A percentile compares a stretch with the other conserved stretches of the same genome.
These are phyloP conservation scores for Cygnus atratus DNA, from an alignment of 2,113 vertebrate genomes.

Conservation along the genomic window DNA sequence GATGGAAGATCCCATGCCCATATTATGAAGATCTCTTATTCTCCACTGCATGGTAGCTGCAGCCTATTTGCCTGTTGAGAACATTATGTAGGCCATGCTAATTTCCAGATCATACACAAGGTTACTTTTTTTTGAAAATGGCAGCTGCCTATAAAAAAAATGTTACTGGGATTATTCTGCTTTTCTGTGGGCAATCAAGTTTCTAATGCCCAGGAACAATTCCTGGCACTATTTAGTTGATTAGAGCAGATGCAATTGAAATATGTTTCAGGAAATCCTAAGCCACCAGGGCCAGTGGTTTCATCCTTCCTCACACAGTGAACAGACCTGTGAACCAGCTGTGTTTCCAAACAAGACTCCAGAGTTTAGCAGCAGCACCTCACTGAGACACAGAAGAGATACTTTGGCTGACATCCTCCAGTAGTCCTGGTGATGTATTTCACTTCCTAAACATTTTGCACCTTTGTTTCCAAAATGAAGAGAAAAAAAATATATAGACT, in stretches of 20 bases:
- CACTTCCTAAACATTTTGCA: not conserved
- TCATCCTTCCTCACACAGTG: not conserved
- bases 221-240: not conserved
- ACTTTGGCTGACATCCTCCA: not conserved
- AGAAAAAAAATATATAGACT: not conserved
- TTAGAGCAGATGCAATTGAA: not conserved
- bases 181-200: not conserved
- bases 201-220: not conserved
- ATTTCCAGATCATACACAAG: not conserved
- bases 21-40: not conserved
- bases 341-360: not conserved
- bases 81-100: not conserved
- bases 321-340: not conserved
- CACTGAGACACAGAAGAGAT: not conserved
- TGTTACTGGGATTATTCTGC: not conserved
- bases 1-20: not conserved
- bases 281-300: not conserved
- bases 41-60: not conserved
- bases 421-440: not conserved
- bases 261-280: not conserved
- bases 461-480: not conserved
- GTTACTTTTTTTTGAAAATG: not conserved
- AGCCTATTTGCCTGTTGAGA: not conserved
- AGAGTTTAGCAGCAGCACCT: not conserved
- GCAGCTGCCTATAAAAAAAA: not conserved